phyloP scores from a whole-genome alignment of 2,797 vertebrate genomes.

The Brachymystax lenok region DNA sequence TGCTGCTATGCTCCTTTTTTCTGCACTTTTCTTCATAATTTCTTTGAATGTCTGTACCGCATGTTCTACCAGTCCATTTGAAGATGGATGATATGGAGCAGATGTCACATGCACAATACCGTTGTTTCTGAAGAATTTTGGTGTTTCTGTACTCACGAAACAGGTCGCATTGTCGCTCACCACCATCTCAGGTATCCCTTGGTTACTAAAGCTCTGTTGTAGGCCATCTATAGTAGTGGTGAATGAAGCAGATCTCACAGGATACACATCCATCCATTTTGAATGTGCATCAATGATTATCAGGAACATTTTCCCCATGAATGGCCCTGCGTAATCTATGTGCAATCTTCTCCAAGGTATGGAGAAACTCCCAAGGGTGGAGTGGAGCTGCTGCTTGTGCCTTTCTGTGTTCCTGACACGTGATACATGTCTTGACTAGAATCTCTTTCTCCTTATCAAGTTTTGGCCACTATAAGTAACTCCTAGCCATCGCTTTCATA shows the following conservation, averaged over 20 bases:
- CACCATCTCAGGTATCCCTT: constrained; percentile 26
- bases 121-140: constrained; percentile 6
- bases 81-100: no score
- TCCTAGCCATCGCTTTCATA: not conserved
- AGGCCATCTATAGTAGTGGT: not conserved
- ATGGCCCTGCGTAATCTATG: constrained; percentile 33
- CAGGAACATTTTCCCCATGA: constrained; percentile 25
- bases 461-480: no score
- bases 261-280: no score
- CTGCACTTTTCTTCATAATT: constrained; percentile 8
- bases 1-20: not conserved
- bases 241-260: no score
- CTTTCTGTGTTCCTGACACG: constrained; percentile 31
- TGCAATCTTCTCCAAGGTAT: constrained; percentile 19
- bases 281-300: not conserved
- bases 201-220: constrained; percentile 12
- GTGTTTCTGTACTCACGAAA: constrained; percentile 16
- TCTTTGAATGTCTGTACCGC: constrained; percentile 30
- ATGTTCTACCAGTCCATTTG: no score
- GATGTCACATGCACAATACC: no score
- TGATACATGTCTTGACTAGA: not conserved
- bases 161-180: constrained; percentile 25
- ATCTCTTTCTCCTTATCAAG: not conserved
- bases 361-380: not conserved
- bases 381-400: not conserved